Conservation (phyloP, 2,113 vertebrate species). For the Mustelus asterias region DNA sequence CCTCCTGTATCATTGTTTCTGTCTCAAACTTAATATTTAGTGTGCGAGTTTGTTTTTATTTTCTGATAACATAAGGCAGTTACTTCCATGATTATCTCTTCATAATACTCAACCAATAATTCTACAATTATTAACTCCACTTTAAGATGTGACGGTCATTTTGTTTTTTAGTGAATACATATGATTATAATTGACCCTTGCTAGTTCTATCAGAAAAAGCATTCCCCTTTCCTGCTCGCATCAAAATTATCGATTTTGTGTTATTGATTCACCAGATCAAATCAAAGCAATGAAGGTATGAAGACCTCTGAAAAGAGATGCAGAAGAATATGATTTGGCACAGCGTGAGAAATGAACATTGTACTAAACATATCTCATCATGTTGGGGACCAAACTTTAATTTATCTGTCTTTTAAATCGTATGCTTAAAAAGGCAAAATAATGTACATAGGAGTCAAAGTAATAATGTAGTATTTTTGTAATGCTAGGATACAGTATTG, state of each 20-base stretch:
- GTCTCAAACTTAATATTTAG: background rate
- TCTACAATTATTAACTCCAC: background rate
- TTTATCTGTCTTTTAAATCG: slow-evolving; percentile 12
- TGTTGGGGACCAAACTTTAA: slow-evolving; percentile 4
- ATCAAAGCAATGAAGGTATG: slow-evolving; percentile 67
- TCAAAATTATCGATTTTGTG: slow-evolving; percentile 16
- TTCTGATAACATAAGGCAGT: background rate
- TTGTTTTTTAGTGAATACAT: background rate
- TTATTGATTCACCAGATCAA: slow-evolving; percentile 55
- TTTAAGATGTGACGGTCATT: background rate
- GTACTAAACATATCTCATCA: background rate
- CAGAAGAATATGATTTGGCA: background rate
- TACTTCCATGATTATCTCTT: background rate
- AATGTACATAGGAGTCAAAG: slow-evolving; percentile 26
- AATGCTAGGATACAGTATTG: background rate
- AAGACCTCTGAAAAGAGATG: slow-evolving; percentile 40
- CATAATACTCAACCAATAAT: background rate
- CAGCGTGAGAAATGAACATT: background rate
- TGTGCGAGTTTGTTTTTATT: background rate
- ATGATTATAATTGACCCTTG: background rate
- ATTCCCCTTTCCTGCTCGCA: background rate
- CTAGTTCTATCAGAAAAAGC: background rate
- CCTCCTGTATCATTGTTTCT: background rate
- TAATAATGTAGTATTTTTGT: slow-evolving; percentile 37
- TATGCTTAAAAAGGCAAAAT: background rate